Conservation (phyloP, 2,797 vertebrate genomes). For the Melanitta fusca region DNA sequence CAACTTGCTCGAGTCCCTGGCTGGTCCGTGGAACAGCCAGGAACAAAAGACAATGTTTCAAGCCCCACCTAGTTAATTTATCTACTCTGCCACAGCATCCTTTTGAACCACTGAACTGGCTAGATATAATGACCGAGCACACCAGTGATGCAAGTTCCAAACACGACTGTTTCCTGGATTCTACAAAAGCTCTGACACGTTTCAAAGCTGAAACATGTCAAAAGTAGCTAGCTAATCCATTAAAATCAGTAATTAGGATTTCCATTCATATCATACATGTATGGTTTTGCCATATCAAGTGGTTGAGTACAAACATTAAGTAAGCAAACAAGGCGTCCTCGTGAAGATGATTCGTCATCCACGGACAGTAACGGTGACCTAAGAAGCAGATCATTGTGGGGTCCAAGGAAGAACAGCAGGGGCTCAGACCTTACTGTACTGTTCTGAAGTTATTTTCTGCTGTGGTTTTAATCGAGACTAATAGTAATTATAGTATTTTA, state of each 20-base stretch:
- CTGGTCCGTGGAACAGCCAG: background rate
- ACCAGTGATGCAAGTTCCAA: background rate
- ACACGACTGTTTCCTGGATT: background rate
- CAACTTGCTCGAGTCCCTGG: background rate
- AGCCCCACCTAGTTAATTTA: background rate
- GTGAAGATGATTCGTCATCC: background rate
- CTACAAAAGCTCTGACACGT: fast-evolving
- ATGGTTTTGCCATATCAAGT: background rate
- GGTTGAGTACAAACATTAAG: background rate
- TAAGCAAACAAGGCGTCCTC: background rate
- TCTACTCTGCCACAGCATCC: background rate
- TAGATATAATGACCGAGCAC: fast-evolving
- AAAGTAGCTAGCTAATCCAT: background rate
- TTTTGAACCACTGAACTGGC: background rate
- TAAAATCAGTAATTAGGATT: background rate
- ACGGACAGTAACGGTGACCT: background rate
- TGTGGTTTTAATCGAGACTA: background rate
- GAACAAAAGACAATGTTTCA: background rate
- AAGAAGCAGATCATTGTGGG: background rate
- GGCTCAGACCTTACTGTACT: background rate
- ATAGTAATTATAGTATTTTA: background rate
- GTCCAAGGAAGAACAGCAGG: background rate
- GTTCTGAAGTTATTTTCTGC: background rate
- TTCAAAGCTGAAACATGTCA: background rate
- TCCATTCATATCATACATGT: background rate